Conservation (phyloP, 2,888 invertebrate genomes). For the Drosophila yooni region DNA sequence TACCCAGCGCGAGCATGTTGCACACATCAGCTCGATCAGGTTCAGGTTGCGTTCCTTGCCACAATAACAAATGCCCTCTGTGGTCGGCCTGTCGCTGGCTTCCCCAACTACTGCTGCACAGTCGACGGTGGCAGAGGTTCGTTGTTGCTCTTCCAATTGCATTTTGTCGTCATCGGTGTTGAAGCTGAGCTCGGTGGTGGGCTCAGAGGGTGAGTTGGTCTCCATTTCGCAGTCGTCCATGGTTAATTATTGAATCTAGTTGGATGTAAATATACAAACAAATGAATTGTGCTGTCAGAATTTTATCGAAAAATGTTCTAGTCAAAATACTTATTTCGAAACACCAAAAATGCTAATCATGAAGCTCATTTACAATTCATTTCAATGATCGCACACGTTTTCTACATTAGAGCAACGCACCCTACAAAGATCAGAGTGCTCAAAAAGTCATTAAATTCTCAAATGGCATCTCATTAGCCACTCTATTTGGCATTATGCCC, state of each 20-base stretch:
- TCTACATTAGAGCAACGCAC: constrained; percentile 8
- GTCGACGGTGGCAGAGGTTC: constrained; percentile 15
- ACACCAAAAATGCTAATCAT: neutral
- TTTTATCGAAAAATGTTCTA: constrained; percentile 27
- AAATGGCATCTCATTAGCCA: constrained; percentile 12
- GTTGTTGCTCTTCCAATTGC: constrained; percentile 48
- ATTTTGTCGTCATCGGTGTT: constrained; percentile 68
- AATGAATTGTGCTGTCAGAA: constrained; percentile 33
- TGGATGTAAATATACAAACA: constrained; percentile 68
- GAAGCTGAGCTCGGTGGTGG: constrained; percentile 60
- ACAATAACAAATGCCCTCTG: constrained; percentile 86
- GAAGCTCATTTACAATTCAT: neutral
- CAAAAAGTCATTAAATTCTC: constrained; percentile 7
- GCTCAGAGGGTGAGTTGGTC: constrained; percentile 68
- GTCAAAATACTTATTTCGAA: neutral
- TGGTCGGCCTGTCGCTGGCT: constrained; percentile 40
- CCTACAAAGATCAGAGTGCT: constrained; percentile 17
- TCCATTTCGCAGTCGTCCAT: constrained; percentile 80
- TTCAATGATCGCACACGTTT: constrained; percentile 12
- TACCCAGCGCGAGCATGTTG: constrained; percentile 95
- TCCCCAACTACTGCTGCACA: constrained; percentile 23
- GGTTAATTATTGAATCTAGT: constrained; percentile 9
- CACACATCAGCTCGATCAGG: constrained; percentile 95
- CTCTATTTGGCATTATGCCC: constrained; percentile 1
- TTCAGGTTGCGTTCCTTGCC: constrained; percentile 97